phyloP scores from a whole-genome alignment of 2,113 vertebrate species.

The Cyanistes caeruleus region DNA sequence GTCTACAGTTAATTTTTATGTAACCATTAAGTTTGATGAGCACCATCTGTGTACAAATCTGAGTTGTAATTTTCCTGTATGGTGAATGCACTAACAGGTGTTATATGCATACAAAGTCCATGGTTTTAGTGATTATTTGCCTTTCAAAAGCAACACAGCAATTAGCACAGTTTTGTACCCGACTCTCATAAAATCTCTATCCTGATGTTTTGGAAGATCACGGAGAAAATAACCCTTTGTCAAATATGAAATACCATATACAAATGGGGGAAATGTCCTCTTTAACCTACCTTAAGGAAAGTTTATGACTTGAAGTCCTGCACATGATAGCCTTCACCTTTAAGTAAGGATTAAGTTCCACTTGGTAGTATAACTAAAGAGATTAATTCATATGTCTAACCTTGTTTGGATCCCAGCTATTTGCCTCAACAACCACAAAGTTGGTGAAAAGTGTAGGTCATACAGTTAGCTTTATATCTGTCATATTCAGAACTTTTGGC shows the following conservation, averaged over 20 bases:
- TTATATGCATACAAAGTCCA: neutral
- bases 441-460: neutral
- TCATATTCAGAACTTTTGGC: neutral
- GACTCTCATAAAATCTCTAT: neutral
- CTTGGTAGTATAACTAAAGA: neutral
- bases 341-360: slow-evolving; percentile 13
- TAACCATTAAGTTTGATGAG: neutral
- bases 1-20: neutral
- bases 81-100: neutral
- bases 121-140: neutral
- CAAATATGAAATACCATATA: neutral
- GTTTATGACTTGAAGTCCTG: neutral
- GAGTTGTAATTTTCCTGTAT: neutral
- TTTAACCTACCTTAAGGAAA: neutral
- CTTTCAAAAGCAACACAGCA: neutral
- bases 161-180: neutral
- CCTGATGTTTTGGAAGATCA: neutral
- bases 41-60: neutral
- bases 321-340: neutral
- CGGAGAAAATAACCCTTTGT: neutral
- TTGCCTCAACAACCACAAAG: neutral
- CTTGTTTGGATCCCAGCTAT: neutral
- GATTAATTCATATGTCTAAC: neutral
- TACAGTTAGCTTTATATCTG: neutral
- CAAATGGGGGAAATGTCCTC: neutral